Percentiles rank a stretch among this genome's conserved stretches.
Conservation (phyloP, 92 coral and sea anemone species). For the Isaurus tuberculatus region DNA sequence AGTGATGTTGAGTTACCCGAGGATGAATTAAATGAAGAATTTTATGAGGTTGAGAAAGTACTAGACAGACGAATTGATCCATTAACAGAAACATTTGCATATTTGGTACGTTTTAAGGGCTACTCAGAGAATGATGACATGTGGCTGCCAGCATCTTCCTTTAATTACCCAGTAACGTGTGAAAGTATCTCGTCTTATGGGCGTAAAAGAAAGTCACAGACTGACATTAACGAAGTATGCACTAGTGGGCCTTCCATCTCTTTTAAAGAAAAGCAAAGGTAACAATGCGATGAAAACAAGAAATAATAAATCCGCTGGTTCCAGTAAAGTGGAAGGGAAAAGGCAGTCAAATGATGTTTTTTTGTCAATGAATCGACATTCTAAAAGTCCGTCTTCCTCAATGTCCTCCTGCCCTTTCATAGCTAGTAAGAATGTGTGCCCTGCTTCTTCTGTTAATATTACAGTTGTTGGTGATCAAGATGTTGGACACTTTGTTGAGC, state of each 20-base stretch:
- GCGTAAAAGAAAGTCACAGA: conserved; percentile 17
- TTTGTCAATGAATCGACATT: background rate
- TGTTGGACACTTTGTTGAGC: conserved; percentile 26
- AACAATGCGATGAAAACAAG: background rate
- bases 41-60: conserved; percentile 43
- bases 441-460: background rate
- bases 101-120: conserved; percentile 41
- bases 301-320: background rate
- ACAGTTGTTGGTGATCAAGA: conserved; percentile 35
- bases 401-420: background rate
- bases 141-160: conserved; percentile 55
- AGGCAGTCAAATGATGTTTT: conserved; percentile 1
- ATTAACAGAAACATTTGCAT: conserved; percentile 40
- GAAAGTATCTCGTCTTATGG: conserved; percentile 33
- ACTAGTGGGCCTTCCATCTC: background rate
- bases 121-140: conserved; percentile 38
- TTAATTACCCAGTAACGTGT: conserved; percentile 31
- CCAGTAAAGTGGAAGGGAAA: conserved; percentile 5
- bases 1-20: conserved; percentile 4
- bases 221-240: background rate
- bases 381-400: background rate
- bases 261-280: background rate
- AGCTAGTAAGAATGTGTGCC: background rate
- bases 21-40: conserved; percentile 6
- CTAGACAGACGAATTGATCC: conserved; percentile 28